Evolutionary conservation across 2,888 invertebrate species (phyloP), one percentile per base, ranked within the genome.

Genomic region (Agrochola lychnidis): DNA sequence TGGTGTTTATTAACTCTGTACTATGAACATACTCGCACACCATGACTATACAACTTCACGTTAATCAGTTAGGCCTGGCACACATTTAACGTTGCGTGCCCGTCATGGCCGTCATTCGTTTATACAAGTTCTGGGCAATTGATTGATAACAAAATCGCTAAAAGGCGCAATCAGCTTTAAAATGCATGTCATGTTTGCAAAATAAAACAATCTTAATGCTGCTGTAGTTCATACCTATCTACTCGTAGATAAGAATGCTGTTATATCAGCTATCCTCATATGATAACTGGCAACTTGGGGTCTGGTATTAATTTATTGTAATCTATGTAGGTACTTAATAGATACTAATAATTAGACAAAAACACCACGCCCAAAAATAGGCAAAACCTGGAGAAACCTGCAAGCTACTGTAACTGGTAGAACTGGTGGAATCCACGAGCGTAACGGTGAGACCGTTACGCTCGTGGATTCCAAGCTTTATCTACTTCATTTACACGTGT

Each of bases 41-140:
- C 78, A 63, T 68, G 42, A 42, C 63, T 63, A 14, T 25, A 64
- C 63, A 76, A 82, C 86, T 82, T 82, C 77, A 19, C 19, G 59
- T 51, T 63, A 59, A 40, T 70, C 64, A 14, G 61, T 78, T 66
- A 78, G 42, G 68, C 51, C 10, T 16, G 36, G 63, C 16, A 61
- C 70, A 62, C 63, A 84, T 14, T 3, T 3, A 76, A 36, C 25
- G 25, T 14, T 79, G 0, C 69, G 16, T n/a, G 22, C 16, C 16
- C 14, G 25, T 62, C 48, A n/a, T n/a, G n/a, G n/a, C 16, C 14
- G 25, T 62, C 48, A 42, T 78, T 78, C 42, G 1, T 51, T 12
- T 16, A 63, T 36, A 30, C n/a, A 61, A 48, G 45, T 45, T 22
- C 30, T 5, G 12, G 4, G 19, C n/a, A 76, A 76, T 25, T 30